phyloP scores from a whole-genome alignment of 2,888 invertebrate species.

The Buathra laborator region DNA sequence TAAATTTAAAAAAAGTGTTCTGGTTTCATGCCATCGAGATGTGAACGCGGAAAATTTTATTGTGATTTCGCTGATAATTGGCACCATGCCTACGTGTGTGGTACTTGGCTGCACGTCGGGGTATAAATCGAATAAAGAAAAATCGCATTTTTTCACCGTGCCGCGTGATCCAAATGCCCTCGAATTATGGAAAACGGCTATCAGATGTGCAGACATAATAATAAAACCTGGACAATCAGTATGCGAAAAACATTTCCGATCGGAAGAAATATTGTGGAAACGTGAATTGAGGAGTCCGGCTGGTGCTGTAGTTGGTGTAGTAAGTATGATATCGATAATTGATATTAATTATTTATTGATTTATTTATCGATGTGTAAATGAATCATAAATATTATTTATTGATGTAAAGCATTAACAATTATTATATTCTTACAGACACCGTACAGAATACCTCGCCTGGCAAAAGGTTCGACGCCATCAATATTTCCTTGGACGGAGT shows the following conservation, averaged over 20 bases:
- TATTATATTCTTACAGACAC: slow-evolving; percentile 14
- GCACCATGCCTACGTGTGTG: slow-evolving; percentile 37
- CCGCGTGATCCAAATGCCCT: slow-evolving; percentile 26
- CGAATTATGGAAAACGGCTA: slow-evolving; percentile 39
- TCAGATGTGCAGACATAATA: background rate
- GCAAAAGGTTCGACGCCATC: slow-evolving; percentile 34
- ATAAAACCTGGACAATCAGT: slow-evolving; percentile 30
- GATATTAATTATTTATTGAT: slow-evolving; percentile 6
- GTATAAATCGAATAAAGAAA: slow-evolving; percentile 34
- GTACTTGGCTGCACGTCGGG: slow-evolving; percentile 54
- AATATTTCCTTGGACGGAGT: slow-evolving; percentile 41
- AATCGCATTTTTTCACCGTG: slow-evolving; percentile 53
- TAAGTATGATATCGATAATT: slow-evolving; percentile 23
- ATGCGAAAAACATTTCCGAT: slow-evolving; percentile 57
- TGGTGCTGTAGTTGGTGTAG: slow-evolving; percentile 41
- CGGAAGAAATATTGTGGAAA: slow-evolving; percentile 45
- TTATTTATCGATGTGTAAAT: background rate
- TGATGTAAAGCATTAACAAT: background rate
- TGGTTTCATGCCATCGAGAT: background rate
- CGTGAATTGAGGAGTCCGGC: slow-evolving; percentile 10
- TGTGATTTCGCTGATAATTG: too few relatives aligned
- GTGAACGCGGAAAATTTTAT: background rate
- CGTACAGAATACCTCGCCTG: slow-evolving; percentile 39
- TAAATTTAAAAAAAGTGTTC: background rate
- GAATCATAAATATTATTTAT: background rate